Percentiles rank a stretch among this genome's conserved stretches.
These are phyloP conservation scores for Eonycteris spelaea DNA, from an alignment of 2,113 vertebrate genomes.

Conservation along the genomic window DNA sequence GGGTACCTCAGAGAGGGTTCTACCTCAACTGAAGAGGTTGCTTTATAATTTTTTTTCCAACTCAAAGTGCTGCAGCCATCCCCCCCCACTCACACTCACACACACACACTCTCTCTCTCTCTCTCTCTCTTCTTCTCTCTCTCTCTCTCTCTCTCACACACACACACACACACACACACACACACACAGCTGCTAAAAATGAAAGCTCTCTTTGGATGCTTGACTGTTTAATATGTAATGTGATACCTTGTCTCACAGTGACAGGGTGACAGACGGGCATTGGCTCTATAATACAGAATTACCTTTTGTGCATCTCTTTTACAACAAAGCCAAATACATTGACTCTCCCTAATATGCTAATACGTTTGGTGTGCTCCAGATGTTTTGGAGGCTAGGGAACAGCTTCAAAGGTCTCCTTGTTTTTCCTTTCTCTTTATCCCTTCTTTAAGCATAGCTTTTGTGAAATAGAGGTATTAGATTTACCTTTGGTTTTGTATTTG, in stretches of 20 bases:
- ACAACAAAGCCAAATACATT: constrained; percentile 74
- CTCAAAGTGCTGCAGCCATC: not conserved
- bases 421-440: constrained; percentile 35
- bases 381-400: constrained; percentile 71
- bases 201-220: constrained; percentile 74
- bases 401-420: constrained; percentile 62
- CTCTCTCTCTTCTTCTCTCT: not conserved
- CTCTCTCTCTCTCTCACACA: not conserved
- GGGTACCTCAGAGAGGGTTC: not conserved
- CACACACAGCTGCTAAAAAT: constrained; percentile 37
- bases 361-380: constrained; percentile 74
- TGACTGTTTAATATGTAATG: constrained; percentile 84
- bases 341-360: constrained; percentile 74
- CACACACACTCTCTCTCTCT: no score
- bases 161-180: not conserved
- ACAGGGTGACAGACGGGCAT: constrained; percentile 81
- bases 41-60: constrained; percentile 43
- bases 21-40: not conserved
- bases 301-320: constrained; percentile 79
- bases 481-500: not conserved
- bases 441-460: constrained; percentile 3
- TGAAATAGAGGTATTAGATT: not conserved
- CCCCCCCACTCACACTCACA: not conserved
- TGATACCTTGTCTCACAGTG: constrained; percentile 83
- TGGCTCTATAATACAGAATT: constrained; percentile 80